These are phyloP conservation scores for Calyptomena viridis DNA, from an alignment of 2,113 vertebrate species.

Conservation along the genomic window DNA sequence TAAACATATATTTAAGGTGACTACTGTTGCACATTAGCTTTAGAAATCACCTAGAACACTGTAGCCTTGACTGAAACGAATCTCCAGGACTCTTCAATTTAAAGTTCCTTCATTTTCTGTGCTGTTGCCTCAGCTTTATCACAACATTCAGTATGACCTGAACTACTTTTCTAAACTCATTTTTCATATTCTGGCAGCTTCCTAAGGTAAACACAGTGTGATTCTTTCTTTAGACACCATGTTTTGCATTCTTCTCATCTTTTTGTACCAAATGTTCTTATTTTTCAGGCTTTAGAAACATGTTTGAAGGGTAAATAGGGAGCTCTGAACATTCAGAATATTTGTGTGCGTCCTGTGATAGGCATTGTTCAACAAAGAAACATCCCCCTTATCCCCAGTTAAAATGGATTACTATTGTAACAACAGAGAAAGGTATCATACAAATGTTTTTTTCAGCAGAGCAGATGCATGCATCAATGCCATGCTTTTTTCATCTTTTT, in stretches of 20 bases:
- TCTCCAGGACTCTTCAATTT: neutral
- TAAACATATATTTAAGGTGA: neutral
- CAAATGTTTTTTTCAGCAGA: conserved; percentile 27
- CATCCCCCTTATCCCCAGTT: neutral
- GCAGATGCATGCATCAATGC: conserved; percentile 36
- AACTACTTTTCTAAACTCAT: neutral
- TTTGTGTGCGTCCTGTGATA: neutral
- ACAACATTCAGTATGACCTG: neutral
- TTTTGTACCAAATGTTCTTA: neutral
- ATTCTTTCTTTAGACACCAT: neutral
- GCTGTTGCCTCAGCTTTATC: neutral
- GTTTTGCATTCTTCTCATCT: neutral
- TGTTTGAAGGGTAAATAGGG: neutral
- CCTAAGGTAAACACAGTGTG: neutral
- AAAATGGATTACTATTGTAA: conserved; percentile 17
- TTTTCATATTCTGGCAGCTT: neutral
- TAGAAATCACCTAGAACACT: neutral
- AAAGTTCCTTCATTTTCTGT: neutral
- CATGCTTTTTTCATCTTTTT: conserved; percentile 71
- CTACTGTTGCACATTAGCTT: neutral
- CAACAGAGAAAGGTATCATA: neutral
- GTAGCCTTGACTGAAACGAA: neutral
- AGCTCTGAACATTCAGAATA: neutral
- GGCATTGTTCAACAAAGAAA: neutral
- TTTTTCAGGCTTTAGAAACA: neutral